Evolutionary conservation across 2,888 invertebrate species (phyloP).

Genomic region (Ommatoiulus sabulosus): DNA sequence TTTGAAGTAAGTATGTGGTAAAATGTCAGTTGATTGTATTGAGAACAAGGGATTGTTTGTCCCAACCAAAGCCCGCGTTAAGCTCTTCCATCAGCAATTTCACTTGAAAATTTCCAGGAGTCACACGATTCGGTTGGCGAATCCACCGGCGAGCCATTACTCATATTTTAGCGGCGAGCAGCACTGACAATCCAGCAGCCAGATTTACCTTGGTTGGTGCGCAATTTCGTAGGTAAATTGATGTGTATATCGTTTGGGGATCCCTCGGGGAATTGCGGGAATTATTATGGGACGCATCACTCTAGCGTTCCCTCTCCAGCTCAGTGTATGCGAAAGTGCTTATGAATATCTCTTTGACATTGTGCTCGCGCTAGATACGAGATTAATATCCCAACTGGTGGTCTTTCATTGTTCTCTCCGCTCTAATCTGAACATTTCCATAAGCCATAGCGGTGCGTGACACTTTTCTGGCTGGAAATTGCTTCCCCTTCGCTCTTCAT

Average conservation of each 20-base stretch:
- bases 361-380: conserved; percentile 19
- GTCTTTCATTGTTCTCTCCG: conserved; percentile 28
- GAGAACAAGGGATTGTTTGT: no score
- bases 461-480: conserved; percentile 26
- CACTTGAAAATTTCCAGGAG: not conserved
- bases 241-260: conserved; percentile 20
- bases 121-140: not conserved
- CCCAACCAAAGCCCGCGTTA: not conserved
- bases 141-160: not conserved
- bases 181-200: conserved; percentile 27
- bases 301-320: not conserved
- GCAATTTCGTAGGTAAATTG: conserved; percentile 34
- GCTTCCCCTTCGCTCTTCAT: not conserved
- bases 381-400: conserved; percentile 27
- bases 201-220: conserved; percentile 11
- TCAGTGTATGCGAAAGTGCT: not conserved
- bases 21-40: no score
- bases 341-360: conserved; percentile 20
- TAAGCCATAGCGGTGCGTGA: conserved; percentile 2
- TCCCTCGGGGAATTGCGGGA: conserved; percentile 13
- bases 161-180: conserved; percentile 22
- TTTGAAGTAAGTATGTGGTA: no score
- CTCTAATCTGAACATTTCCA: conserved; percentile 28
- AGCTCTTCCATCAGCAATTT: conserved; percentile 9
- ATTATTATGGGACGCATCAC: conserved; percentile 34